phyloP scores from a whole-genome alignment of 2,888 invertebrate genomes.

The Atherix ibis region DNA sequence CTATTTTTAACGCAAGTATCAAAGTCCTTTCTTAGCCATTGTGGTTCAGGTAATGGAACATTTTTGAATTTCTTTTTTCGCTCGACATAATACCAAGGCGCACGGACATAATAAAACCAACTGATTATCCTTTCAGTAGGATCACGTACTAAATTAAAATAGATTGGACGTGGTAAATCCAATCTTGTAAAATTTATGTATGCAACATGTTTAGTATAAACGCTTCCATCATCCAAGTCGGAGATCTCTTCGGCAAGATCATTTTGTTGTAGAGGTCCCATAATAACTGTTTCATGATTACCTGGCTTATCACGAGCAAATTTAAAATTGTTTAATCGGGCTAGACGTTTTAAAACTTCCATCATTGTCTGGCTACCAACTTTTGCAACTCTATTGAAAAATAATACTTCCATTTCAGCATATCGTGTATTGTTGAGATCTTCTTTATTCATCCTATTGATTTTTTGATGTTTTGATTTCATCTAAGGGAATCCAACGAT shows the following conservation, averaged over 20 bases:
- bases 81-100: slow-evolving; percentile 79
- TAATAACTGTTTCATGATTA: slow-evolving; percentile 30
- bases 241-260: slow-evolving; percentile 54
- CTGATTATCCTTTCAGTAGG: slow-evolving; percentile 74
- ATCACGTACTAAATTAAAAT: slow-evolving; percentile 71
- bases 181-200: slow-evolving; percentile 69
- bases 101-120: slow-evolving; percentile 79
- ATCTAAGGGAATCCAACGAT: too few species aligned
- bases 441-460: too few species aligned
- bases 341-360: slow-evolving; percentile 58
- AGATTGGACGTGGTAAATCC: slow-evolving; percentile 61
- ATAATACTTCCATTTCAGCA: slow-evolving; percentile 46
- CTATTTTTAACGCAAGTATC: slow-evolving; percentile 64
- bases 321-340: slow-evolving; percentile 44
- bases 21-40: slow-evolving; percentile 39
- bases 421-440: slow-evolving; percentile 11
- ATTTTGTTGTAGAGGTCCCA: slow-evolving; percentile 59
- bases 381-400: slow-evolving; percentile 83
- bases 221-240: slow-evolving; percentile 54
- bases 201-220: slow-evolving; percentile 74
- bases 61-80: slow-evolving; percentile 28
- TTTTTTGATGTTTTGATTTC: too few species aligned
- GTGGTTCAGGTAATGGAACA: slow-evolving; percentile 29
- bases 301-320: slow-evolving; percentile 69
- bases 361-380: slow-evolving; percentile 81